Evolutionary conservation across 2,797 vertebrate species (phyloP).

Genomic region (Urophycis tenuis): DNA sequence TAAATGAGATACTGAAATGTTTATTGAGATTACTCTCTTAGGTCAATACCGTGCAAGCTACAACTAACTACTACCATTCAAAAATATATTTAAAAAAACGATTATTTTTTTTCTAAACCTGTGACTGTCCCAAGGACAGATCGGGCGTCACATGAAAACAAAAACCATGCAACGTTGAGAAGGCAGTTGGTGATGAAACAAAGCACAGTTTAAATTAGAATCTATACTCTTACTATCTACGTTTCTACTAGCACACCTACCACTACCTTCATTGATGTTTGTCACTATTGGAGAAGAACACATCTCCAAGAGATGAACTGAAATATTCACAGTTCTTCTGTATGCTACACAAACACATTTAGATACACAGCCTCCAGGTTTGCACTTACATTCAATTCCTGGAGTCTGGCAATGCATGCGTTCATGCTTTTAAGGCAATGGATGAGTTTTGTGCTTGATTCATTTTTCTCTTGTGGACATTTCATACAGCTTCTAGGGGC

Average conservation of each 20-base stretch:
- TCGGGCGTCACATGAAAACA: background rate
- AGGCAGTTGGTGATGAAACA: background rate
- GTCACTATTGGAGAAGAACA: background rate
- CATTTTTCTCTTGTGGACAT: background rate
- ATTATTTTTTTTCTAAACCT: no score
- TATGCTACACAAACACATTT: background rate
- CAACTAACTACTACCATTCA: no score
- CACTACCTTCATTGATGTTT: background rate
- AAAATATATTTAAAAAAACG: no score
- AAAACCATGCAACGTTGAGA: background rate
- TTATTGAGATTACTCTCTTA: no score
- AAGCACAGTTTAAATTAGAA: background rate
- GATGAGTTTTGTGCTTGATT: background rate
- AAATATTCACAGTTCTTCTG: background rate
- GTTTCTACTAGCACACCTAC: background rate
- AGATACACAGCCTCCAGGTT: background rate
- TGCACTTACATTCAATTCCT: conserved; percentile 8
- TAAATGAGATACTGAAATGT: no score
- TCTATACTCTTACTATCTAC: background rate
- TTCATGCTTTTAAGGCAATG: conserved; percentile 12
- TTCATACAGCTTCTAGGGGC: background rate
- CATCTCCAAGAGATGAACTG: background rate
- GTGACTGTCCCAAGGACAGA: no score
- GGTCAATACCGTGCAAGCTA: no score
- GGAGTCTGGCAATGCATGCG: background rate